phyloP scores from a whole-genome alignment of 2,888 invertebrate species.

The Lasioglossum villosulum region DNA sequence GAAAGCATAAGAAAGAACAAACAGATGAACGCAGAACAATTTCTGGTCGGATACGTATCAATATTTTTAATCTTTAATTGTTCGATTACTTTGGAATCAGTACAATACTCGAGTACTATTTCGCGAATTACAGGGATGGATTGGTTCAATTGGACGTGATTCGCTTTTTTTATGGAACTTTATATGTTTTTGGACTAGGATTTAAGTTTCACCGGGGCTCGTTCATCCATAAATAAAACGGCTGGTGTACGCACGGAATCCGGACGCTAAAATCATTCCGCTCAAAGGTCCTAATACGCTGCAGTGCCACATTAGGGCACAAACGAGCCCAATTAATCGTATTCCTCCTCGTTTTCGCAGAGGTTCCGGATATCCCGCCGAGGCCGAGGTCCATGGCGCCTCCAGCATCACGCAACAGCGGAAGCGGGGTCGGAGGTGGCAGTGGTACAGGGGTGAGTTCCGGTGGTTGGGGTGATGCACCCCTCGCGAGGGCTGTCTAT shows the following conservation, averaged over 20 bases:
- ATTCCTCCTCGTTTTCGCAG: conserved; percentile 65
- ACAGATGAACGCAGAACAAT: not conserved
- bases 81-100: not conserved
- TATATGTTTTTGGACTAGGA: not conserved
- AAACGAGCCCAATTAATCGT: conserved; percentile 43
- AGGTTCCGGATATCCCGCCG: conserved; percentile 84
- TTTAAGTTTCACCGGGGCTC: not conserved
- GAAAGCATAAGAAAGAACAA: not conserved
- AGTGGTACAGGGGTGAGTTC: conserved; percentile 73
- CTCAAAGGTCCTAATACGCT: conserved; percentile 18
- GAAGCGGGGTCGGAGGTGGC: conserved; percentile 75
- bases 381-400: conserved; percentile 89
- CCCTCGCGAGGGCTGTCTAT: conserved; percentile 93
- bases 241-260: not conserved
- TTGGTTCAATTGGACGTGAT: not conserved
- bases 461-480: conserved; percentile 88
- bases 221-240: conserved; percentile 5
- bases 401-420: conserved; percentile 80
- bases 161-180: not conserved
- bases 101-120: not conserved
- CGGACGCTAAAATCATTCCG: conserved; percentile 9
- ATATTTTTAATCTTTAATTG: not conserved
- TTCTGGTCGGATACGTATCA: not conserved
- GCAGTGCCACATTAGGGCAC: conserved; percentile 23
- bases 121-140: not conserved